These are phyloP conservation scores for Aphidoletes aphidimyza DNA, from an alignment of 2,888 invertebrate genomes.

Conservation along the genomic window DNA sequence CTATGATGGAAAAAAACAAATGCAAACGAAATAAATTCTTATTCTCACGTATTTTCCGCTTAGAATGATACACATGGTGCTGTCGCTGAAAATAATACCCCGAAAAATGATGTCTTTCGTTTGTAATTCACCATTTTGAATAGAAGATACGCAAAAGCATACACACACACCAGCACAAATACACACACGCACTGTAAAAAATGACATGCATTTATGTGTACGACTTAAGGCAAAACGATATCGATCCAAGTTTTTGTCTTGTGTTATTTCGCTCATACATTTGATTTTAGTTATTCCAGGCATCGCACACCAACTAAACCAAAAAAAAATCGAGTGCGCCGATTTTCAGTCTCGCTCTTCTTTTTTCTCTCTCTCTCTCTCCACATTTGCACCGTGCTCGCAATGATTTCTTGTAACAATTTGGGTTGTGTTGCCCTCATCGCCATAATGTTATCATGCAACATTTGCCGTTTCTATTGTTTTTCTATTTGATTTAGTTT, in stretches of 20 bases:
- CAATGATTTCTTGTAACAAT: background rate
- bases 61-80: slow-evolving; percentile 48
- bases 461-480: slow-evolving; percentile 12
- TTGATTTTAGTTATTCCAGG: slow-evolving; percentile 30
- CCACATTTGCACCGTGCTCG: background rate
- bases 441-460: slow-evolving; percentile 41
- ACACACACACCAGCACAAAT: background rate
- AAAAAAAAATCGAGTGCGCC: background rate
- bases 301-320: background rate
- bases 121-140: background rate
- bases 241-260: background rate
- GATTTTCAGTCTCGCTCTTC: background rate
- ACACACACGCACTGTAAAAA: background rate
- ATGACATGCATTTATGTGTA: slow-evolving; percentile 12
- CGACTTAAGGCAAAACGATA: slow-evolving; percentile 31
- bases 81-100: slow-evolving; percentile 37
- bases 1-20: slow-evolving; percentile 1
- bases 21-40: slow-evolving; percentile 40
- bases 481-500: slow-evolving; percentile 43
- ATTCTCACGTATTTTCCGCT: slow-evolving; percentile 37
- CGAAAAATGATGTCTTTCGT: slow-evolving; percentile 9
- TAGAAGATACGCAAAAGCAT: background rate
- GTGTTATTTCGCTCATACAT: background rate
- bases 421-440: slow-evolving; percentile 40
- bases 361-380: background rate